A percentile compares a stretch with the other conserved stretches of the same genome.
These are phyloP conservation scores for Zaprionus gabonicus DNA, from an alignment of 1,140 invertebrate species.

Conservation along the genomic window DNA sequence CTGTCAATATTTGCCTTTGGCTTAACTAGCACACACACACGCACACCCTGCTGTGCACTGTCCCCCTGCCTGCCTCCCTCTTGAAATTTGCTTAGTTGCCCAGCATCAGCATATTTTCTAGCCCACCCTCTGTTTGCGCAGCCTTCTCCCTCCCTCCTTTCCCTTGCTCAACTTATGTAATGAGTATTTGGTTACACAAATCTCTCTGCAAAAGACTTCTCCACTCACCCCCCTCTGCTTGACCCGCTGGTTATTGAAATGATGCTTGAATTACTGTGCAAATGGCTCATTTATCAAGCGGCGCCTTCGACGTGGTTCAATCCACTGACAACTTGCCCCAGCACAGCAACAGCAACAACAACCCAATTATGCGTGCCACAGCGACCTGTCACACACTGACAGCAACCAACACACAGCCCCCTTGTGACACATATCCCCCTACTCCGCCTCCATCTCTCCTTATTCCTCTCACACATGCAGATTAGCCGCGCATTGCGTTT, in stretches of 20 bases:
- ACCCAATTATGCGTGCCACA: conserved; percentile 46
- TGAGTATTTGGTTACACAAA: conserved; percentile 82
- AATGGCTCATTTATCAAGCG: conserved; percentile 80
- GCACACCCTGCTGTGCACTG: conserved; percentile 19
- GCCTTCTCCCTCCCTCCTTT: conserved; percentile 20
- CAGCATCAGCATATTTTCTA: conserved; percentile 71
- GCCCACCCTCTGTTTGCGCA: conserved; percentile 44
- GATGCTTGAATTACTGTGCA: conserved; percentile 81
- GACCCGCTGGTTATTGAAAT: conserved; percentile 63
- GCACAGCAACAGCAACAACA: conserved; percentile 30
- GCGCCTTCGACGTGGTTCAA: conserved; percentile 38
- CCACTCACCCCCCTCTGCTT: neutral
- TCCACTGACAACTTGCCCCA: conserved; percentile 54
- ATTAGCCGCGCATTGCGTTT: conserved; percentile 60
- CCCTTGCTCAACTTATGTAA: conserved; percentile 63
- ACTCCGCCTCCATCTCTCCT: neutral
- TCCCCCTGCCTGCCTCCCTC: neutral
- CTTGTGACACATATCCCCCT: neutral
- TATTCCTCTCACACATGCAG: conserved; percentile 20
- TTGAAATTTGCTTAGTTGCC: conserved; percentile 56
- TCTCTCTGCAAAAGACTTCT: conserved; percentile 40
- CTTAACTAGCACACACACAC: conserved; percentile 71
- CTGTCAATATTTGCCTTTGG: conserved; percentile 69
- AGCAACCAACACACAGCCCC: conserved; percentile 26
- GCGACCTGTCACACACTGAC: conserved; percentile 51